Conservation (phyloP, 2,113 vertebrate genomes). For the Elachura formosa region DNA sequence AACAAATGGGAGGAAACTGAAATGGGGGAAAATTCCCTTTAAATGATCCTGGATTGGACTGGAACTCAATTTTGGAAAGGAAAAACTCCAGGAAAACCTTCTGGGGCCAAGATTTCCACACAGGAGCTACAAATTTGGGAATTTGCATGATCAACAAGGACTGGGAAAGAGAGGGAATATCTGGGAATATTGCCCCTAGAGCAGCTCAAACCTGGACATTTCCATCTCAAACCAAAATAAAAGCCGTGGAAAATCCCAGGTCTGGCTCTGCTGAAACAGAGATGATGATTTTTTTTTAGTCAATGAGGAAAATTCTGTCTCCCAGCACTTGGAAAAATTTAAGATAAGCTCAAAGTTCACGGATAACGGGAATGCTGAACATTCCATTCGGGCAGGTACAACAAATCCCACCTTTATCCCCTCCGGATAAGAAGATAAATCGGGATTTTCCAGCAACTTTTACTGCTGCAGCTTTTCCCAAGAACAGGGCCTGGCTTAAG, state of each 20-base stretch:
- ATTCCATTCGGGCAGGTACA: neutral
- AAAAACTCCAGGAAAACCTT: neutral
- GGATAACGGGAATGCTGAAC: neutral
- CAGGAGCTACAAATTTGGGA: neutral
- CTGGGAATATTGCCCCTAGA: neutral
- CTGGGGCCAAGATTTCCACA: neutral
- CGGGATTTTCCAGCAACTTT: neutral
- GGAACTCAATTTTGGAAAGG: neutral
- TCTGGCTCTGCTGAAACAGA: too few species aligned
- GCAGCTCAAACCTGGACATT: neutral
- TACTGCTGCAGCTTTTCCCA: neutral
- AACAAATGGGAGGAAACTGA: neutral
- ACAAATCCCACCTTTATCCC: neutral
- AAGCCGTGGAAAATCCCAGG: neutral
- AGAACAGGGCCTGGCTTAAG: neutral
- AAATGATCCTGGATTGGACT: neutral
- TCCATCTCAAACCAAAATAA: neutral
- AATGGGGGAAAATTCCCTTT: neutral
- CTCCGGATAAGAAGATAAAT: neutral
- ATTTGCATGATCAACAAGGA: neutral
- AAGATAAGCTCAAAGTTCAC: accelerated
- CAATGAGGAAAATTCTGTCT: neutral
- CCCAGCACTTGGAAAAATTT: neutral
- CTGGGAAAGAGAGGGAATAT: neutral
- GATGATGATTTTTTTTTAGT: accelerated